These are phyloP conservation scores for Zaprionus camerounensis DNA, from an alignment of 1,140 invertebrate species.

Conservation along the genomic window DNA sequence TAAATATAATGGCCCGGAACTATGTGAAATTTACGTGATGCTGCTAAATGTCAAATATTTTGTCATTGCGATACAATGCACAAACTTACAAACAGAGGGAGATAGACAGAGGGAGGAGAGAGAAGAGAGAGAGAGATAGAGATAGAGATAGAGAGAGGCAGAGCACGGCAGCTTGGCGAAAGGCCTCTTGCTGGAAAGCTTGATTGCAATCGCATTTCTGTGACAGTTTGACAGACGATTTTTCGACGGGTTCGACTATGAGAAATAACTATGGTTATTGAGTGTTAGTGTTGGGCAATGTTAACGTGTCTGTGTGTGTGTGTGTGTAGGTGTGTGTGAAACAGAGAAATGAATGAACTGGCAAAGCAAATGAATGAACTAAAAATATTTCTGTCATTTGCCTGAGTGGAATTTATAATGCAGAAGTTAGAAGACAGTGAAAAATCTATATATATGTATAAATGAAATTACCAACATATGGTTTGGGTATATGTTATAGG, in stretches of 20 bases:
- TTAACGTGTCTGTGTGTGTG: not conserved
- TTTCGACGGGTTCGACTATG: conserved; percentile 34
- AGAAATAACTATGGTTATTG: conserved; percentile 35
- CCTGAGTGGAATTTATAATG: conserved; percentile 3
- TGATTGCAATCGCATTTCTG: conserved; percentile 44
- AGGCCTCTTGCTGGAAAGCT: not conserved
- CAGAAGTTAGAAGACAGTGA: not conserved
- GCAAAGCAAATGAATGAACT: conserved; percentile 12
- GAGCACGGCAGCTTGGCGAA: not conserved
- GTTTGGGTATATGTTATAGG: not conserved
- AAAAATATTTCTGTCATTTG: not conserved
- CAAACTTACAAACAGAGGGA: not conserved
- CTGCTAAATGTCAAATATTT: conserved; percentile 82
- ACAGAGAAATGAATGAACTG: not conserved
- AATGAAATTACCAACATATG: not conserved
- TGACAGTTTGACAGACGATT: conserved; percentile 55
- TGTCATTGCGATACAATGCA: conserved; percentile 53
- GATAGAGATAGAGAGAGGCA: not conserved
- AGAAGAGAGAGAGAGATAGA: no score
- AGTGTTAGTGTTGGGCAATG: not conserved
- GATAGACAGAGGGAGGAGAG: not conserved
- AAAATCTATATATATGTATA: not conserved
- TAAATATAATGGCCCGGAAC: conserved; percentile 16
- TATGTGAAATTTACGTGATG: conserved; percentile 70
- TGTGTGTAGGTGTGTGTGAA: conserved; percentile 7